Conservation (phyloP, 2,888 invertebrate genomes). For the Baccha elongata region DNA sequence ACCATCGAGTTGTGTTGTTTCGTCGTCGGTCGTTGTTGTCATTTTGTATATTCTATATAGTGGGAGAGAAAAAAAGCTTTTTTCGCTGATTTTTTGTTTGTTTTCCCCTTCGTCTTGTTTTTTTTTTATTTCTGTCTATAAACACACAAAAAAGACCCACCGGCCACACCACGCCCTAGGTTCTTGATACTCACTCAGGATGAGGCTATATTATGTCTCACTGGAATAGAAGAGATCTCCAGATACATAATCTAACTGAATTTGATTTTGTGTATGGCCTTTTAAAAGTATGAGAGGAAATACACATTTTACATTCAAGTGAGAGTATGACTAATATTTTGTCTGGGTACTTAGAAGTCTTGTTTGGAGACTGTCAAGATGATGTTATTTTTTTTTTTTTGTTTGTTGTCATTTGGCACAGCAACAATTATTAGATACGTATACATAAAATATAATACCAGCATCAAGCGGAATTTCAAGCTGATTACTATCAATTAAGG, state of each 20-base stretch:
- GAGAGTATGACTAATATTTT: constrained; percentile 54
- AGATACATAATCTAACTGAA: constrained; percentile 18
- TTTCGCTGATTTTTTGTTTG: constrained; percentile 30
- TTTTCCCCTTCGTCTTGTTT: constrained; percentile 17
- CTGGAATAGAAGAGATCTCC: constrained; percentile 17
- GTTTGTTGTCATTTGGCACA: not conserved
- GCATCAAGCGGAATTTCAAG: constrained; percentile 20
- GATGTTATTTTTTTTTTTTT: not conserved
- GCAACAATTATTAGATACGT: not conserved
- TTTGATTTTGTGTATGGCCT: constrained; percentile 1
- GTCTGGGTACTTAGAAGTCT: constrained; percentile 52
- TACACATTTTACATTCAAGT: constrained; percentile 10
- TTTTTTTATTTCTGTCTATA: not conserved
- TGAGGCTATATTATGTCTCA: constrained; percentile 36
- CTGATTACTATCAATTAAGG: constrained; percentile 41
- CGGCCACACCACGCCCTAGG: constrained; percentile 33
- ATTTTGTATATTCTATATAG: constrained; percentile 5
- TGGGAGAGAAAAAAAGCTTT: constrained; percentile 32
- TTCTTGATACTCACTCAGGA: constrained; percentile 21
- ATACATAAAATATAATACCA: not conserved
- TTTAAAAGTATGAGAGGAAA: not conserved
- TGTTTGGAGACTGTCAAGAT: constrained; percentile 33
- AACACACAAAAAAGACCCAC: constrained; percentile 22
- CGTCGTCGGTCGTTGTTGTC: constrained; percentile 35
- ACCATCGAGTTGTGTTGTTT: constrained; percentile 41